Base-by-base conservation (phyloP, 2,797 vertebrate genomes). In the Sebastes steindachneri region DNA sequence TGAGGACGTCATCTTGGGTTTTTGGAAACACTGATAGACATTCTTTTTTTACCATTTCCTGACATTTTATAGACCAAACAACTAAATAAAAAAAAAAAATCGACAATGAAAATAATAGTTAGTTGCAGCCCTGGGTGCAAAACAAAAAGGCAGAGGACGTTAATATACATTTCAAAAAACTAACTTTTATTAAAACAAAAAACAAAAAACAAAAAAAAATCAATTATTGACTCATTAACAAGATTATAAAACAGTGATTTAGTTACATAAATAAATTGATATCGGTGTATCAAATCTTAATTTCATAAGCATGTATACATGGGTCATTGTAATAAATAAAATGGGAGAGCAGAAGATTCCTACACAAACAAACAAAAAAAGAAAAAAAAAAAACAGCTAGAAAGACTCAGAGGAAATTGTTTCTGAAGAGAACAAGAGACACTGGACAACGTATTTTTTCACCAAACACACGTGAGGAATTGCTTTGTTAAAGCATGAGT, bases 201-300 rank as follows among this genome's bases (percentile, higher is more conserved):
- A 92, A 53, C 45, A 83, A 67, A 62, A 84, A 88, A 96, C 96
- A 95, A 66, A 7, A 84, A 89, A 85, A 92, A 94, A 92, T 93
- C 93, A 95, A 95, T 95, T 96, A 97, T 98, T 97, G 97, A 96
- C 99, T 99, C 98, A 99, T 97, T 98, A 99, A 99, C 98, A 99
- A 99, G 97, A 99, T 99, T 99, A 99, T 99, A 99, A 99, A 99
- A 99, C 98, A 99, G 98, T 98, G 98, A 99, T 98, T 99, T 99
- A 99, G 97, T 99, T 99, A 99, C 98, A 99, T 99, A 99, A 99
- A 99, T 99, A 99, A 99, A 99, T 99, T 97, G 97, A 97, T 99
- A 99, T 99, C 96, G 97, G 96, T 98, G 98, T 99, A 99, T 99
- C 98, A 99, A 99, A 99, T 99, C 96, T 99, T 97, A 99, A 98